Conservation (phyloP, 2,797 vertebrate genomes). For the Scolopax rusticola region DNA sequence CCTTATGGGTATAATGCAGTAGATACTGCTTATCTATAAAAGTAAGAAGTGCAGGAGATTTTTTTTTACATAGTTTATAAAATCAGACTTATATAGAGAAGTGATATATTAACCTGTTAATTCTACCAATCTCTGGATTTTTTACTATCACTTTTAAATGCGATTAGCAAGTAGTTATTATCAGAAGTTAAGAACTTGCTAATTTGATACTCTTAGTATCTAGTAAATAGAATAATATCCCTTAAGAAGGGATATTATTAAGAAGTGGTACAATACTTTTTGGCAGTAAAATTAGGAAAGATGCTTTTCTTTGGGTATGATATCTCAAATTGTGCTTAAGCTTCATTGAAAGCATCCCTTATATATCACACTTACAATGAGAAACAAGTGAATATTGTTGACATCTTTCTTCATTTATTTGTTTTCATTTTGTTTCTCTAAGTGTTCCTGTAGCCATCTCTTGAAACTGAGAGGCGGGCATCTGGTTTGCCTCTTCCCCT, state of each 20-base stretch:
- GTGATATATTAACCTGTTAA: neutral
- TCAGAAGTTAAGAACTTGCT: neutral
- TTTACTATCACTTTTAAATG: neutral
- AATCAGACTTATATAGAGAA: neutral
- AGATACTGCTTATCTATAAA: neutral
- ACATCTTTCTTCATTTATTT: neutral
- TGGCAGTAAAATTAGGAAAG: neutral
- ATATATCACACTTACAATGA: neutral
- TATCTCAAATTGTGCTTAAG: neutral
- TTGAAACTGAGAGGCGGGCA: neutral
- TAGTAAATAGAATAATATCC: neutral
- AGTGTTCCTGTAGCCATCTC: neutral
- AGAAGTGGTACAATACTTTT: neutral
- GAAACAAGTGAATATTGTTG: neutral
- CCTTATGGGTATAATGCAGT: neutral
- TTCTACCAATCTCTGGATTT: neutral
- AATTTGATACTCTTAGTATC: neutral
- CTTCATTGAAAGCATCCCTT: neutral
- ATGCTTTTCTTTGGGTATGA: neutral
- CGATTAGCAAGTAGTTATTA: neutral
- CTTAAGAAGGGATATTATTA: neutral
- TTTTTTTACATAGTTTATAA: neutral
- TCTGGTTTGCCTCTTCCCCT: neutral
- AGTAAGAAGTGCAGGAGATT: neutral
- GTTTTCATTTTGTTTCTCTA: neutral